Evolutionary conservation across 2,113 vertebrate genomes (phyloP), one percentile per base, ranked within the genome.

Genomic region (Sitta europaea): DNA sequence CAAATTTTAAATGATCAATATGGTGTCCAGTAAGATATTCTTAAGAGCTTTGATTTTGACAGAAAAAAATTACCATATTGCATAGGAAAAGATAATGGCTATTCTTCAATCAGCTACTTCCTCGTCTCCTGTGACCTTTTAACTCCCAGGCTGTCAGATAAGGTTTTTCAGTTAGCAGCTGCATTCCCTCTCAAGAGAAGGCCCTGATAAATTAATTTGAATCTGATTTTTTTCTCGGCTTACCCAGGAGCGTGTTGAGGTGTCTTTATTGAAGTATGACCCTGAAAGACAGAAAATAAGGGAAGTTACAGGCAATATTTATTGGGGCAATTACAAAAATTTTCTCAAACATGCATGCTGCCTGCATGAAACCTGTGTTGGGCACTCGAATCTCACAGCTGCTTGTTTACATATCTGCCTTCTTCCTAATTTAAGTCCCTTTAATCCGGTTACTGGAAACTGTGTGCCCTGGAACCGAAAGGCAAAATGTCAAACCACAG

Each of bases 381-480:
- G 55, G 53, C 61, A 28, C 75, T 94, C 81, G 9, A 5, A 43
- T 62, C 55, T 86, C 53, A n/a, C 21, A 63, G 55, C 57, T 94
- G 55, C 79, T 94, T 91, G 63, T 95, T 95, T 92, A 84, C 61
- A 50, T 92, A 81, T 89, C 95, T 91, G 25, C 83, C 63, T 91
- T 86, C 67, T 89, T 86, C 86, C 83, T 67, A 10, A 51, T 75
- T 66, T 57, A 73, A 88, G 35, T 61, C 54, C 35, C 38, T 94
- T 80, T 67, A 90, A 92, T 90, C 72, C 0, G 0, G 24, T 88
- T 88, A 62, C 68, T 93, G 75, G 88, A 70, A 89, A 45, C 45
- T 8, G 13, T 33, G 17, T 55, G 71, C 25, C 33, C 74, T 86
- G 86, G 68, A 83, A 76, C 35, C 6, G 51, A 66, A 75, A 77